Evolutionary conservation across 2,888 invertebrate genomes (phyloP).

Genomic region (Drosophila prolongata): DNA sequence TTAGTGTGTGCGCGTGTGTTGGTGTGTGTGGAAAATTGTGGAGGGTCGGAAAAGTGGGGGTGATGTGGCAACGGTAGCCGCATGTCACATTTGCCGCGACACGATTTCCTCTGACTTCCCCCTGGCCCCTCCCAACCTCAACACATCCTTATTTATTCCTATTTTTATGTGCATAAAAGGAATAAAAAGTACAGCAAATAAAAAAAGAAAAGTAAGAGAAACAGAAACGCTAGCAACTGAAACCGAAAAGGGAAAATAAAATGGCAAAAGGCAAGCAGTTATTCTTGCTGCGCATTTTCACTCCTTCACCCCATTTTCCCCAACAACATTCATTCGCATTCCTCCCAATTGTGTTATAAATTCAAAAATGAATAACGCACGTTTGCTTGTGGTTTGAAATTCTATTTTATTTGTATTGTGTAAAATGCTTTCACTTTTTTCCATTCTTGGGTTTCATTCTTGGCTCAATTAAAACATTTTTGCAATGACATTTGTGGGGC

Average conservation of each 20-base stretch:
- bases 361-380: slow-evolving; percentile 80
- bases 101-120: slow-evolving; percentile 67
- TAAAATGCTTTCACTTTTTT: slow-evolving; percentile 60
- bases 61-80: slow-evolving; percentile 45
- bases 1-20: not conserved
- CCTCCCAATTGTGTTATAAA: slow-evolving; percentile 79
- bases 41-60: slow-evolving; percentile 1
- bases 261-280: slow-evolving; percentile 51
- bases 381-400: slow-evolving; percentile 75
- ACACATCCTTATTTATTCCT: slow-evolving; percentile 63
- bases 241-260: slow-evolving; percentile 7
- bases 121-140: slow-evolving; percentile 16
- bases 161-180: slow-evolving; percentile 60
- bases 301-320: slow-evolving; percentile 52
- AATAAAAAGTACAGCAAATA: slow-evolving; percentile 2
- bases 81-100: slow-evolving; percentile 73
- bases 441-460: slow-evolving; percentile 28
- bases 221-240: not conserved
- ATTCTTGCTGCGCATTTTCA: slow-evolving; percentile 69
- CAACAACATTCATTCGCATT: slow-evolving; percentile 55
- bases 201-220: not conserved
- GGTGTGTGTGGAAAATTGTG: slow-evolving; percentile 3
- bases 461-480: slow-evolving; percentile 69
- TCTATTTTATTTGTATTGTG: slow-evolving; percentile 73
- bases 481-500: slow-evolving; percentile 48